Percentiles rank a stretch among this genome's conserved stretches.
Evolutionary conservation across 2,113 vertebrate genomes (phyloP).

Genomic region (Gallinago media): DNA sequence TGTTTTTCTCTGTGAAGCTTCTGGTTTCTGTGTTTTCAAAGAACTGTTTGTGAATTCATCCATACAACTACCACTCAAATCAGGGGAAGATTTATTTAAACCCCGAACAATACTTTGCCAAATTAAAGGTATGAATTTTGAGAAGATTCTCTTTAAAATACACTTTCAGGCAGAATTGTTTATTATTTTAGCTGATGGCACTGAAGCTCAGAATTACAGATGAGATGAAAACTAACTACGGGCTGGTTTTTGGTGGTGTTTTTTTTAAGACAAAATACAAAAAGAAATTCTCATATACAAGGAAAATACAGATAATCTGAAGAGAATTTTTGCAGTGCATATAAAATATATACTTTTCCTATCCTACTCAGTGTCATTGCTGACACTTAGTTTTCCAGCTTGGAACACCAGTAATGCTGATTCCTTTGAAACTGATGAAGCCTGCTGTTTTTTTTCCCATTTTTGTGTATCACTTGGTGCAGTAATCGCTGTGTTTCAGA

Average conservation of each 20-base stretch:
- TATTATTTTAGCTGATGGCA: slow-evolving; percentile 31
- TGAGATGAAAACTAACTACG: neutral
- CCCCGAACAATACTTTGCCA: neutral
- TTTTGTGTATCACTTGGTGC: neutral
- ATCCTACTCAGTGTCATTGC: neutral
- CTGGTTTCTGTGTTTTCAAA: neutral
- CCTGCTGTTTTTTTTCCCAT: neutral
- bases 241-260: neutral
- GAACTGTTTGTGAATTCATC: slow-evolving; percentile 1
- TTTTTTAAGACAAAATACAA: neutral
- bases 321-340: neutral
- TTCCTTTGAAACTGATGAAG: slow-evolving; percentile 5
- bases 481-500: neutral
- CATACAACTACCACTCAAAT: neutral
- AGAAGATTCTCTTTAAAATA: slow-evolving; percentile 7
- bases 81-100: slow-evolving; percentile 17
- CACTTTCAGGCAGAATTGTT: slow-evolving; percentile 13
- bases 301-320: neutral
- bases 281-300: neutral
- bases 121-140: slow-evolving; percentile 42
- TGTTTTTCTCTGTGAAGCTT: neutral
- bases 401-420: neutral
- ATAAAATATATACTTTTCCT: neutral
- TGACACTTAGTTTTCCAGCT: slow-evolving; percentile 13
- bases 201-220: slow-evolving; percentile 39